phyloP scores from a whole-genome alignment of 2,797 vertebrate genomes.

The Hypotaenidia philippensis region DNA sequence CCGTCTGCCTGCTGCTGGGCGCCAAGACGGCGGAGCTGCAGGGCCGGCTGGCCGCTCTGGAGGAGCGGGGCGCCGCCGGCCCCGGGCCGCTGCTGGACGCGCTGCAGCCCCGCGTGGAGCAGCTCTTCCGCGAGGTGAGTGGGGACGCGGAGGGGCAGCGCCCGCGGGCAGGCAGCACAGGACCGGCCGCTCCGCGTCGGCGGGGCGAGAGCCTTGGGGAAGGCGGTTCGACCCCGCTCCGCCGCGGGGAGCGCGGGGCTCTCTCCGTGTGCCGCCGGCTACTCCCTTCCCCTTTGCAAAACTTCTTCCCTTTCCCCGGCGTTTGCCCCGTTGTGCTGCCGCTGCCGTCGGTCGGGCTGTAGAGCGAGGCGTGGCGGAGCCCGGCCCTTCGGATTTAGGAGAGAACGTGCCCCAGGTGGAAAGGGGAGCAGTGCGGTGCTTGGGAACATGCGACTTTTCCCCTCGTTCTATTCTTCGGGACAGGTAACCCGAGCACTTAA shows the following conservation, averaged over 20 bases:
- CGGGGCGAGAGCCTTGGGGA: rapidly evolving
- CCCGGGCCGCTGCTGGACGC: conserved; percentile 81
- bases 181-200: not conserved
- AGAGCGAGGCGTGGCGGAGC: not conserved
- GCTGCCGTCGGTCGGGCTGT: rapidly evolving
- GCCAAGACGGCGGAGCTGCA: conserved; percentile 88
- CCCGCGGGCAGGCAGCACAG: not conserved
- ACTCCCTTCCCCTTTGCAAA: rapidly evolving
- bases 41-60: conserved; percentile 85
- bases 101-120: conserved; percentile 83
- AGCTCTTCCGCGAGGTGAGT: conserved; percentile 87
- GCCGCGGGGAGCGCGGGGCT: not conserved
- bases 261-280: not conserved
- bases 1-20: conserved; percentile 88
- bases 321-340: not conserved
- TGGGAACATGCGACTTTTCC: not conserved
- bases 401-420: not conserved
- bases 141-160: too few species aligned
- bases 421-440: rapidly evolving
- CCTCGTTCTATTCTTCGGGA: not conserved
- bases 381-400: rapidly evolving
- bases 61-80: conserved; percentile 77
- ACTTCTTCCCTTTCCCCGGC: not conserved
- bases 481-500: not conserved
- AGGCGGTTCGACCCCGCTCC: not conserved